Conservation (phyloP, 1,140 invertebrate species). For the Aradophagus sp. region DNA sequence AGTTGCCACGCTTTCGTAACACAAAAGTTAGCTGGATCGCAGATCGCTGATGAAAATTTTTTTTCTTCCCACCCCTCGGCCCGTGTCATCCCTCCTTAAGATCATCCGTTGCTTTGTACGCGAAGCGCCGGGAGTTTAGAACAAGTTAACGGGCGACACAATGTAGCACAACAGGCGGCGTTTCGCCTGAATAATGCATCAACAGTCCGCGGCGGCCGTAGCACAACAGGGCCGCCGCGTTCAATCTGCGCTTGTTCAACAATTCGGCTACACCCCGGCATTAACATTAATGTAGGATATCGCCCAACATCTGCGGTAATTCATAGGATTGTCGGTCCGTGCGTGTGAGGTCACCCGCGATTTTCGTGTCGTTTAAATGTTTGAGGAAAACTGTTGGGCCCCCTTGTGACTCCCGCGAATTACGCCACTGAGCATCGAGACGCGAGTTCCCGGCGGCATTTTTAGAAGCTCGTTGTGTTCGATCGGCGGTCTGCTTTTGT, state of each 20-base stretch:
- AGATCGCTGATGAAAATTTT: slow-evolving; percentile 35
- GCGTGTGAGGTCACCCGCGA: slow-evolving; percentile 50
- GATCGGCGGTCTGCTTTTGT: no score
- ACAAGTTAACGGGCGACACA: slow-evolving; percentile 70
- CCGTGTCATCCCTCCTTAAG: slow-evolving; percentile 25
- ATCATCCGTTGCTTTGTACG: slow-evolving; percentile 45
- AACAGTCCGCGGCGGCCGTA: slow-evolving; percentile 62
- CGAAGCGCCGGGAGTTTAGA: slow-evolving; percentile 63
- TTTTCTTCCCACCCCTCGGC: not conserved
- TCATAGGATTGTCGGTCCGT: slow-evolving; percentile 65
- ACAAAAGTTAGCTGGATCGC: slow-evolving; percentile 40
- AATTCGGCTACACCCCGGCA: slow-evolving; percentile 69
- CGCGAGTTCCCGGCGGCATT: no score
- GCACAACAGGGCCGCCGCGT: slow-evolving; percentile 62
- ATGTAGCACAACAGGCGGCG: slow-evolving; percentile 64
- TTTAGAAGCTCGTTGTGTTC: no score
- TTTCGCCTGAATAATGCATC: slow-evolving; percentile 72
- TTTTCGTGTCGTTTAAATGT: slow-evolving; percentile 50
- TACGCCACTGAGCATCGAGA: no score
- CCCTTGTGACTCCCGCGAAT: no score
- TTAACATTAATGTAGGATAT: slow-evolving; percentile 71
- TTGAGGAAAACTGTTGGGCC: no score
- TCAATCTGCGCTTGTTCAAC: slow-evolving; percentile 71
- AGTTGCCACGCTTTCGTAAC: slow-evolving; percentile 40
- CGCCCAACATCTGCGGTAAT: slow-evolving; percentile 69